Conservation (phyloP, 2,113 vertebrate genomes). For the Carassius carassius region DNA sequence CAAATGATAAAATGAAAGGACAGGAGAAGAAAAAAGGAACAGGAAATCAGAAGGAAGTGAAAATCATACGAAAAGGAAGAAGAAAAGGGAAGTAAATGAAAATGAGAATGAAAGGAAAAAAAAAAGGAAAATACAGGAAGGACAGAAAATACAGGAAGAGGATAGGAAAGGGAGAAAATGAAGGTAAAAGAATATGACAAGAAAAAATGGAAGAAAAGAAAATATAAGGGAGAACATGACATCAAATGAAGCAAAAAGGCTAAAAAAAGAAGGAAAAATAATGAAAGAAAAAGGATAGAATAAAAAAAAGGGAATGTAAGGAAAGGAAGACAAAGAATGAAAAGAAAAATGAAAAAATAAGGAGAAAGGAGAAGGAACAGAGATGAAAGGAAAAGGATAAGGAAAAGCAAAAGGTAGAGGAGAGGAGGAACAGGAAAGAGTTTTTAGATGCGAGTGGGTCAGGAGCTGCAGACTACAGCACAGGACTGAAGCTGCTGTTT, state of each 20-base stretch:
- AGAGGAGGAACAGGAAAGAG: conserved; percentile 29
- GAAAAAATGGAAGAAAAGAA: background rate
- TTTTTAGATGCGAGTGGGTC: conserved; percentile 15
- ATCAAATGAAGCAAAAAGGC: background rate
- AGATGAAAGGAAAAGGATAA: background rate
- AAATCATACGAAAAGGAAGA: background rate
- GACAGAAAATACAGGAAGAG: background rate
- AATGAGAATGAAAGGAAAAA: no score
- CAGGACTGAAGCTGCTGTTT: conserved; percentile 47
- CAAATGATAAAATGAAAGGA: background rate
- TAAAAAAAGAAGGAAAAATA: background rate
- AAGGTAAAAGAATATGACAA: background rate
- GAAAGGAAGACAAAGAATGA: background rate
- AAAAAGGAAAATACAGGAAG: background rate
- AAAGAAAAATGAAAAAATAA: background rate
- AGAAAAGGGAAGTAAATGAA: background rate
- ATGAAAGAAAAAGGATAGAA: background rate
- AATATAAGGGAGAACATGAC: background rate
- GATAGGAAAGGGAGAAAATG: background rate
- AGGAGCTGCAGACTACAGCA: conserved; percentile 37
- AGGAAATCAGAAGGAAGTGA: background rate
- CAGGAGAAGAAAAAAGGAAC: background rate
- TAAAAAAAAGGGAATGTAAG: background rate
- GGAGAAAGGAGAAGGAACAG: background rate
- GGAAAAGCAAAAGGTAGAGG: background rate